Base-by-base conservation (phyloP, 2,797 vertebrate genomes). In the Karalla daura region DNA sequence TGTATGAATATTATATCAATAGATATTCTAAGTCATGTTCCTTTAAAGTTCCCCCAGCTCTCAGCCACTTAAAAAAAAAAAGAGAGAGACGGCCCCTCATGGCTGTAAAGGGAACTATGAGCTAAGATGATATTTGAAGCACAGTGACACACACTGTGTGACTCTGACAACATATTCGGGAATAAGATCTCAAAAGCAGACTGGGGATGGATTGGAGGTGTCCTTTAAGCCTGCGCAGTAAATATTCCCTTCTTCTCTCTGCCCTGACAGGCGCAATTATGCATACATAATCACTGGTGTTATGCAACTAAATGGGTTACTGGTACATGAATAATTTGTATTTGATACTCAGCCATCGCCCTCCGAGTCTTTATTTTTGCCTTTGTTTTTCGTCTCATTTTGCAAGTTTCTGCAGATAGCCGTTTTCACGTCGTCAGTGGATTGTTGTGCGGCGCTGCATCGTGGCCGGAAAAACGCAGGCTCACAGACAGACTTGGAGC, bases 291-390 rank as follows among this genome's bases (percentile, higher is more conserved):
- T 88, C 67, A 81, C 81, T 73, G 61, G 61, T 69, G 83, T 91
- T 92, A 89, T 30, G 63, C 79, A 89, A 90, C 86, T 84, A 90
- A 91, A 84, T 90, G 78, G 86, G 87, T 88, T 88, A 89, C 78
- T 90, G 78, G 83, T 81, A 90, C 83, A 89, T 90, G 81, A 89
- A 92, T 92, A 81, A 90, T 92, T 89, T 86, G 79, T 77, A 68
- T 74, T 78, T 85, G 67, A 81, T 80, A 66, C 80, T 54, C 54
- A 69, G 74, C 63, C 74, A 64, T 70, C 59, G n/a, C 65, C 47
- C 75, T 70, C 47, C 13, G 43, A 82, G 55, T 70, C 81, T 84
- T 76, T 24, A 18, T 37, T 56, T 72, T 65, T 60, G 24, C 27
- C 49, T 33, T 55, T 47, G 40, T 74, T 80, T n/a, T 68, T 35